Evolutionary conservation across 2,888 invertebrate genomes (phyloP).

Genomic region (Spialia ferax): DNA sequence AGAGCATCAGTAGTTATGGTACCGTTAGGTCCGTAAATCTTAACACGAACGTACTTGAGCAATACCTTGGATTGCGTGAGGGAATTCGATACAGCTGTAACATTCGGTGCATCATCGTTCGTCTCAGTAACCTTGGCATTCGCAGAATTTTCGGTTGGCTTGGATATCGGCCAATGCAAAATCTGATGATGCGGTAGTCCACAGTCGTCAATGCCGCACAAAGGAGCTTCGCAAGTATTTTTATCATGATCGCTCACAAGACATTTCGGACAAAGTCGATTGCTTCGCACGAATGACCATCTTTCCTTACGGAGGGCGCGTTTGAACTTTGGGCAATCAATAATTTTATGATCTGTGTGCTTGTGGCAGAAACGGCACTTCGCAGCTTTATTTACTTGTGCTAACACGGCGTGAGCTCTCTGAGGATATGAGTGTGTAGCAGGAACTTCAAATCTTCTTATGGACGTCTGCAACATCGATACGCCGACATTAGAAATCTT

Average conservation of each 20-base stretch:
- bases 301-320: neutral
- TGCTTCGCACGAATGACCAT: conserved; percentile 1
- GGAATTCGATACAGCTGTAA: neutral
- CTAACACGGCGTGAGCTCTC: neutral
- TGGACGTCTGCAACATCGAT: conserved; percentile 6
- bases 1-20: neutral
- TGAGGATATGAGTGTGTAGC: neutral
- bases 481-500: conserved; percentile 15
- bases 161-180: neutral
- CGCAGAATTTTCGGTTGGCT: neutral
- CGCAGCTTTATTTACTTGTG: neutral
- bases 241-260: conserved; percentile 3
- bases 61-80: neutral
- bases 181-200: conserved; percentile 2
- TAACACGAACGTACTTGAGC: conserved; percentile 9
- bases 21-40: conserved; percentile 15
- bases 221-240: conserved; percentile 1
- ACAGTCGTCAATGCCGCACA: conserved; percentile 5
- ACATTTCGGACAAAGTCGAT: conserved; percentile 13
- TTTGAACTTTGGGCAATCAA: conserved; percentile 8
- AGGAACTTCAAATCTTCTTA: conserved; percentile 6
- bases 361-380: conserved; percentile 9
- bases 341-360: neutral
- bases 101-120: neutral
- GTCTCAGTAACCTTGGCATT: neutral